These are phyloP conservation scores for Ceyx melanurus DNA, from an alignment of 2,113 vertebrate species.

Conservation along the genomic window DNA sequence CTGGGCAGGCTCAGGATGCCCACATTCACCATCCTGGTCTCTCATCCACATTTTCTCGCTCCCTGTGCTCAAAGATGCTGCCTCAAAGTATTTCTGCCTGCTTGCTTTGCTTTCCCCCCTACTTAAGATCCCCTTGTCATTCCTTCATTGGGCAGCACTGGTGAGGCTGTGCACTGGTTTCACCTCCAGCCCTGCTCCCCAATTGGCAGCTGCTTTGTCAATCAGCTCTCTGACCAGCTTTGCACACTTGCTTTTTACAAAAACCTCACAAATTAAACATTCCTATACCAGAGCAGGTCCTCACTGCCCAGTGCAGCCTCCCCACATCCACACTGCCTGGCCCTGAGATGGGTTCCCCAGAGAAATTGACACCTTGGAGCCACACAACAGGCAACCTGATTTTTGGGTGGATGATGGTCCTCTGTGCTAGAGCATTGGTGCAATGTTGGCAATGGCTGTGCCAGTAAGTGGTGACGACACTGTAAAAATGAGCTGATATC, in stretches of 20 bases:
- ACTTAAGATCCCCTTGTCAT: fast-evolving
- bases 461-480: background rate
- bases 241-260: background rate
- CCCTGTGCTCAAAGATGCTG: background rate
- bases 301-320: background rate
- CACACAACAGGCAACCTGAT: fast-evolving
- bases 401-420: background rate
- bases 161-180: too few relatives aligned
- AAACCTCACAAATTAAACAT: background rate
- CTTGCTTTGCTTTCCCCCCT: background rate
- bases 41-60: background rate
- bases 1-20: background rate
- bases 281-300: background rate
- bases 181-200: background rate
- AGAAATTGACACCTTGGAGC: background rate
- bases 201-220: background rate
- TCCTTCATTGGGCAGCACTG: too few relatives aligned
- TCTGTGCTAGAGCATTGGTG: background rate
- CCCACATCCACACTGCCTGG: fast-evolving
- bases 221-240: background rate
- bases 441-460: background rate
- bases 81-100: background rate
- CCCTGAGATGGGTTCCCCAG: fast-evolving
- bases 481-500: background rate
- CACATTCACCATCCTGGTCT: background rate